A percentile compares a stretch with the other conserved stretches of the same genome.
These are phyloP conservation scores for Nesidiocoris tenuis DNA, from an alignment of 2,888 invertebrate genomes.

Conservation along the genomic window DNA sequence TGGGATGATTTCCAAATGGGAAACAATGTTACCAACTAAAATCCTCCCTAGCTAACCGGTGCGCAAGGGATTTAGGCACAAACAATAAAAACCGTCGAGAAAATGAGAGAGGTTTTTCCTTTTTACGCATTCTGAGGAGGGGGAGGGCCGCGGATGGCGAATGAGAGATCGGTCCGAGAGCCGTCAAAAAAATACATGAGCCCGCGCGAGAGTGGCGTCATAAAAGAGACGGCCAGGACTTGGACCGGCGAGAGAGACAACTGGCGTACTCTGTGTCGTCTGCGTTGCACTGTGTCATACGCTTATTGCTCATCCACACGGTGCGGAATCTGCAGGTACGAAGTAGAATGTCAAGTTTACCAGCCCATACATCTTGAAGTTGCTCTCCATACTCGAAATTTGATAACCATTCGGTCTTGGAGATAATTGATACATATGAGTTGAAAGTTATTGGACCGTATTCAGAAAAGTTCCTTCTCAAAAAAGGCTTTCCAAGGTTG, in stretches of 20 bases:
- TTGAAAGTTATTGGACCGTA: too few relatives aligned
- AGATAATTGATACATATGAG: too few relatives aligned
- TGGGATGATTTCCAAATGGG: background rate
- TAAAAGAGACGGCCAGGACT: constrained; percentile 9
- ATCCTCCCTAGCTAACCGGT: background rate
- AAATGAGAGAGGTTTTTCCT: constrained; percentile 31
- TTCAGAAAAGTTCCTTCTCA: too few relatives aligned
- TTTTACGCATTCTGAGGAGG: background rate
- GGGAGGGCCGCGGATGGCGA: background rate
- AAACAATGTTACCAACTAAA: background rate
- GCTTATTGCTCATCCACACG: too few relatives aligned
- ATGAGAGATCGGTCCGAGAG: constrained; percentile 11
- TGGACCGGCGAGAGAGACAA: background rate
- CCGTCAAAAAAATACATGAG: constrained; percentile 23
- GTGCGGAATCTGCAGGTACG: too few relatives aligned
- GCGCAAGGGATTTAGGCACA: constrained; percentile 7
- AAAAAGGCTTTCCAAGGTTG: too few relatives aligned
- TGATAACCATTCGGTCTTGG: too few relatives aligned
- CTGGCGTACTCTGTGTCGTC: background rate
- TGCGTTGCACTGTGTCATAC: background rate
- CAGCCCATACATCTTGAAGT: too few relatives aligned
- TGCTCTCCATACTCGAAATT: too few relatives aligned
- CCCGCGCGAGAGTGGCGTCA: constrained; percentile 1
- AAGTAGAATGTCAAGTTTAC: too few relatives aligned
- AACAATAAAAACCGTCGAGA: constrained; percentile 14